Conservation (phyloP, 2,113 vertebrate genomes). For the Embiotoca jacksoni region DNA sequence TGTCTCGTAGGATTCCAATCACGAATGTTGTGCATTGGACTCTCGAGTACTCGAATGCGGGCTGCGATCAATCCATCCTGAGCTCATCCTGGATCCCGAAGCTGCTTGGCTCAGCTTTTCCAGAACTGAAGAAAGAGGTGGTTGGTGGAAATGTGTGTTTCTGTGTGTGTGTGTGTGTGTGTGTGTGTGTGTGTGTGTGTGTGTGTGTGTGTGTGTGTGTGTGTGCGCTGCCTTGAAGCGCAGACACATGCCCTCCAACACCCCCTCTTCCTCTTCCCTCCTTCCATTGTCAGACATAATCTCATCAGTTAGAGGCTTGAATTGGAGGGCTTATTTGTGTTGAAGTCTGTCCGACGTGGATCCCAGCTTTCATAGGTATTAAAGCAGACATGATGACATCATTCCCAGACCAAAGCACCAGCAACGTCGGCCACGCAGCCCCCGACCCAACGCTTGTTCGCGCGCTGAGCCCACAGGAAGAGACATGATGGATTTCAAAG, state of each 20-base stretch:
- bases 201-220: background rate
- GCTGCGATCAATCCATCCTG: conserved; percentile 21
- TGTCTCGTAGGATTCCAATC: background rate
- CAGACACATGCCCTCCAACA: background rate
- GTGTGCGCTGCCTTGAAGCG: background rate
- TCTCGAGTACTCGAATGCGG: background rate
- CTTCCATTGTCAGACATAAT: conserved; percentile 51
- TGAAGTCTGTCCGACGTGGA: conserved; percentile 33
- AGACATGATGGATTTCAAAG: conserved; percentile 61
- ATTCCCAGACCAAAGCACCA: conserved; percentile 6
- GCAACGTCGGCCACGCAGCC: background rate
- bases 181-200: background rate
- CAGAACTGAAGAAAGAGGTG: background rate
- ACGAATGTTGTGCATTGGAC: background rate
- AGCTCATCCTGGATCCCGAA: conserved; percentile 26
- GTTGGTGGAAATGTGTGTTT: background rate
- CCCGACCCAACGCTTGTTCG: background rate
- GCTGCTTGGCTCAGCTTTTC: conserved; percentile 25
- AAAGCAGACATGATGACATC: conserved; percentile 48
- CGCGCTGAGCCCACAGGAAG: conserved; percentile 18
- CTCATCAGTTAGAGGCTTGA: conserved; percentile 43
- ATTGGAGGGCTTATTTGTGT: conserved; percentile 26
- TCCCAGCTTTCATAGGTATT: conserved; percentile 22
- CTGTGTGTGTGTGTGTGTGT: background rate
- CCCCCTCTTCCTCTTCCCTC: background rate